Conservation (phyloP, 2,797 vertebrate genomes). For the Sebastolobus altivelis region DNA sequence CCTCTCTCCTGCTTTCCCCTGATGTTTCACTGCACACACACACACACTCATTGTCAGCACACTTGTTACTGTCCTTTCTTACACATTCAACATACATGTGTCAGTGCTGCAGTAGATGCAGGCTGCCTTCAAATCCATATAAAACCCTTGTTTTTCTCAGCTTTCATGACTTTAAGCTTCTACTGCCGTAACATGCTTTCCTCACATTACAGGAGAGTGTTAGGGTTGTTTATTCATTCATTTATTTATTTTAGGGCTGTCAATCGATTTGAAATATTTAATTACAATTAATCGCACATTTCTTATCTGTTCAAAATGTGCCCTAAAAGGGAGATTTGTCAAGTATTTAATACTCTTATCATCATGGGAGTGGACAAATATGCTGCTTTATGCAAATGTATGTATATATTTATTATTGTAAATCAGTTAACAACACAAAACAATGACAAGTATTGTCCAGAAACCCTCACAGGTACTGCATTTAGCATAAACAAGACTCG, state of each 20-base stretch:
- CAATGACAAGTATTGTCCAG: no score
- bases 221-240: background rate
- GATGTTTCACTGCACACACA: slow-evolving; percentile 25
- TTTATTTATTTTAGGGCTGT: background rate
- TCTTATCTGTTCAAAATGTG: no score
- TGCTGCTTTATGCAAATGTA: no score
- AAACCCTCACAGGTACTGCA: no score
- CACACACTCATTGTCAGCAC: slow-evolving; percentile 24
- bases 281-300: no score
- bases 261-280: no score
- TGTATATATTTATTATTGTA: no score
- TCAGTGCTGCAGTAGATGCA: slow-evolving; percentile 37
- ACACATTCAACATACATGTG: slow-evolving; percentile 31
- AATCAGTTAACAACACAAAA: no score
- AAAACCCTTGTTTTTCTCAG: slow-evolving; percentile 31
- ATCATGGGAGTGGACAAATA: no score
- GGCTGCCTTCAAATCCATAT: slow-evolving; percentile 40
- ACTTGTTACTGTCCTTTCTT: slow-evolving; percentile 9
- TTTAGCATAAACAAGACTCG: no score
- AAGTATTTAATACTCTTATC: no score
- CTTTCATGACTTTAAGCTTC: slow-evolving; percentile 28
- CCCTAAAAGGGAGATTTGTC: no score
- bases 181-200: slow-evolving; percentile 6
- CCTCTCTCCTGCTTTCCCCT: slow-evolving; percentile 26
- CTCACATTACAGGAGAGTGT: slow-evolving; percentile 12